Evolutionary conservation across 2,113 vertebrate genomes (phyloP), one percentile per base, ranked within the genome.

Genomic region (Eublepharis macularius): DNA sequence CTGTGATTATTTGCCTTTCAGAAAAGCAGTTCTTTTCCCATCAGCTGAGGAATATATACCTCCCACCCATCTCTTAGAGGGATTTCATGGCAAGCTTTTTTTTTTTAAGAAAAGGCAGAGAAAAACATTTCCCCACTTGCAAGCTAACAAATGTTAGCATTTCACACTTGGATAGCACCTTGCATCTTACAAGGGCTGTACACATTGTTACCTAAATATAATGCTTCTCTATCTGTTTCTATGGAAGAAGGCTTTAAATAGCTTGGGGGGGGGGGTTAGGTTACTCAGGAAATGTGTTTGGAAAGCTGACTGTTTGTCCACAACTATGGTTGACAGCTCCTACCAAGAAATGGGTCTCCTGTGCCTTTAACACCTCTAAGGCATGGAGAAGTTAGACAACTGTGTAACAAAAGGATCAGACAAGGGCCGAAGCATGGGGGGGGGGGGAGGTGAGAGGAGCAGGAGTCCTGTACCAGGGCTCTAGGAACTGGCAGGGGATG

Each of bases 1-100:
- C 90, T 92, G 91, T 70, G 86, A 93, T 93, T 91, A 93, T 93
- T 93, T 94, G 92, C 90, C 89, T 93, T 93, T 88, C 91, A 87
- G 89, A 92, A 88, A 74, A 74, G 90, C 87, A 12, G 86, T 26
- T 57, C 9, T 4, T 73, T 91, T 79, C 86, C 89, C 45, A 1
- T 49, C 66, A 89, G 88, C 90, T n/a, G 13, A 68, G 43, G 13
- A 34, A 73, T n/a, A 60, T 60, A 34, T 72, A 11, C 83, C 80
- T 87, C 91, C 86, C 84, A 72, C 16, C 1, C 0, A 88, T 85
- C 87, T 89, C 88, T 92, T 90, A 1, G 3, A 90, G 90, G 41
- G 65, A 77, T 91, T 93, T 89, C 7, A n/a, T 21, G n/a, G 41
- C 3, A 36, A 69, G 32, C 14, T 34, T 24, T 65, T 83, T 0